These are phyloP conservation scores for Lagocephalus sceleratus DNA, from an alignment of 2,797 vertebrate genomes.

Conservation along the genomic window DNA sequence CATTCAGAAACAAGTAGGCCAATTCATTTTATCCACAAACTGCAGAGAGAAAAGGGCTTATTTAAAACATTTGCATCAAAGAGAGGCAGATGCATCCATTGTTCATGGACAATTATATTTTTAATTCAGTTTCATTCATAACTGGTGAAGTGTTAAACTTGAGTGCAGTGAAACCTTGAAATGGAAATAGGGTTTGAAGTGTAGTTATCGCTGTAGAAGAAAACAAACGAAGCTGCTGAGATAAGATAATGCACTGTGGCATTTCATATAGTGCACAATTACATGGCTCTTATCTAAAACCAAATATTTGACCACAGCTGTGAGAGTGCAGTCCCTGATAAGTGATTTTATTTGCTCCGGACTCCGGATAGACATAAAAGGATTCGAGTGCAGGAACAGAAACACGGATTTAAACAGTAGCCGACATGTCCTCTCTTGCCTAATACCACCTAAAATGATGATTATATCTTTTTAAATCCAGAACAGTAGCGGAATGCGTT, in stretches of 20 bases:
- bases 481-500: too few species aligned
- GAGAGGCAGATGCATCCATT: neutral
- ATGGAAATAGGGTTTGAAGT: constrained; percentile 1
- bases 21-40: neutral
- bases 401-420: constrained; percentile 8
- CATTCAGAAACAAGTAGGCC: constrained; percentile 2
- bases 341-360: constrained; percentile 55
- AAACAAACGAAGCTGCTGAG: constrained; percentile 22
- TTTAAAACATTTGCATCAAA: neutral
- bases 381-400: constrained; percentile 22
- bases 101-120: neutral
- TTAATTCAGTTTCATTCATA: neutral
- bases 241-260: constrained; percentile 34
- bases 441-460: neutral
- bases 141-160: constrained; percentile 1
- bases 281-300: constrained; percentile 60
- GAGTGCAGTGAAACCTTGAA: neutral
- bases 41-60: neutral
- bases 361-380: constrained; percentile 44
- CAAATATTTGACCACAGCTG: constrained; percentile 67
- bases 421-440: neutral
- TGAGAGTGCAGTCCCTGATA: constrained; percentile 55
- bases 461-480: too few species aligned
- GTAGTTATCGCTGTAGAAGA: constrained; percentile 13
- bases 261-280: constrained; percentile 35